Conservation (phyloP, 2,888 invertebrate genomes). For the Agrenia bidenticulata region DNA sequence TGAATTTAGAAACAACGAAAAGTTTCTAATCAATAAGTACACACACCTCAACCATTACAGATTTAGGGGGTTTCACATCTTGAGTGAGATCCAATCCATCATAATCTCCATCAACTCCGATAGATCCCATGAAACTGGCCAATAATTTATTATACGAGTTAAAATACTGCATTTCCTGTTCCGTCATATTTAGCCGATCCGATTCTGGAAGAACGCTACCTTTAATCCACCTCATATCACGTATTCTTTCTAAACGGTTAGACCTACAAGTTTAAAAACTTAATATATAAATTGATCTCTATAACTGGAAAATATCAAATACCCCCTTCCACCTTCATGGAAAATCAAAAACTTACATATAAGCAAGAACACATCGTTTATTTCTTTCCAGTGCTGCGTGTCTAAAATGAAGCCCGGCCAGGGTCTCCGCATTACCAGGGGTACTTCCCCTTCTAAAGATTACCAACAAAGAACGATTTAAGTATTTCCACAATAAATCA, state of each 20-base stretch:
- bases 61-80: slow-evolving; percentile 86
- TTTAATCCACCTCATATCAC: slow-evolving; percentile 91
- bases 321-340: no score
- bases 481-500: background rate
- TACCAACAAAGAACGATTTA: slow-evolving; percentile 54
- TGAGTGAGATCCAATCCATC: slow-evolving; percentile 87
- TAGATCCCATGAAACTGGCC: slow-evolving; percentile 84
- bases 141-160: slow-evolving; percentile 81
- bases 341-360: slow-evolving; percentile 59
- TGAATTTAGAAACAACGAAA: no score
- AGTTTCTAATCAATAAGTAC: no score
- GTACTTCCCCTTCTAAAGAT: slow-evolving; percentile 56
- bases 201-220: slow-evolving; percentile 87
- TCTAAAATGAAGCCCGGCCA: slow-evolving; percentile 77
- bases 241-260: slow-evolving; percentile 75
- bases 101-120: slow-evolving; percentile 75
- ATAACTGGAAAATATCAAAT: no score
- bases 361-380: slow-evolving; percentile 82
- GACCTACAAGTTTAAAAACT: slow-evolving; percentile 59
- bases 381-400: slow-evolving; percentile 85
- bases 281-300: slow-evolving; percentile 5
- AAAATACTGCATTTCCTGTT: slow-evolving; percentile 85
- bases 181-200: slow-evolving; percentile 74
- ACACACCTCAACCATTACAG: slow-evolving; percentile 82
- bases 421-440: slow-evolving; percentile 58